phyloP scores from a whole-genome alignment of 2,113 vertebrate genomes.

The Lepus europaeus region DNA sequence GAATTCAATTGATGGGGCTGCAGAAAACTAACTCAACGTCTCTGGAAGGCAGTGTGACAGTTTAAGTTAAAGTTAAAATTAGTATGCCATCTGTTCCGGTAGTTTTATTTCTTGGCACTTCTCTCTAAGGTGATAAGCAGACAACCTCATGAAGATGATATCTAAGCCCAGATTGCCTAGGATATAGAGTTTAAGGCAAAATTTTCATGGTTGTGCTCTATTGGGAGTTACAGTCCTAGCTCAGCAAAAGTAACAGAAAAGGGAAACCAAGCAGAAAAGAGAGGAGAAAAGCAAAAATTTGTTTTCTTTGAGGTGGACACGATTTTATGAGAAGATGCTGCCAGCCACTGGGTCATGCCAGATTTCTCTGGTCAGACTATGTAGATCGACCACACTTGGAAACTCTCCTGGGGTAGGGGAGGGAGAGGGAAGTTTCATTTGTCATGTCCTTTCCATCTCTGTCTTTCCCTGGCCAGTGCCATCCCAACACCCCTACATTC shows the following conservation, averaged over 20 bases:
- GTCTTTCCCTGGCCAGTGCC: neutral
- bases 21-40: neutral
- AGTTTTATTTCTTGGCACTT: neutral
- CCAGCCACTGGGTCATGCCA: neutral
- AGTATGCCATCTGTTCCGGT: neutral
- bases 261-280: neutral
- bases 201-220: neutral
- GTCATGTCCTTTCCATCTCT: neutral
- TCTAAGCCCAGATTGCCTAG: neutral
- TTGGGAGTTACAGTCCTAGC: neutral
- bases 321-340: neutral
- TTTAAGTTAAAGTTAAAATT: neutral
- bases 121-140: neutral
- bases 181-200: neutral
- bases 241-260: neutral
- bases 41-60: neutral
- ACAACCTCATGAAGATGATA: neutral
- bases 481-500: neutral
- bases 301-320: neutral
- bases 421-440: neutral
- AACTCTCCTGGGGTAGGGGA: neutral
- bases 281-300: neutral
- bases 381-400: neutral
- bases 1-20: neutral
- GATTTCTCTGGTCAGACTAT: neutral